These are phyloP conservation scores for Camelus bactrianus DNA, from an alignment of 2,113 vertebrate genomes.

Conservation along the genomic window DNA sequence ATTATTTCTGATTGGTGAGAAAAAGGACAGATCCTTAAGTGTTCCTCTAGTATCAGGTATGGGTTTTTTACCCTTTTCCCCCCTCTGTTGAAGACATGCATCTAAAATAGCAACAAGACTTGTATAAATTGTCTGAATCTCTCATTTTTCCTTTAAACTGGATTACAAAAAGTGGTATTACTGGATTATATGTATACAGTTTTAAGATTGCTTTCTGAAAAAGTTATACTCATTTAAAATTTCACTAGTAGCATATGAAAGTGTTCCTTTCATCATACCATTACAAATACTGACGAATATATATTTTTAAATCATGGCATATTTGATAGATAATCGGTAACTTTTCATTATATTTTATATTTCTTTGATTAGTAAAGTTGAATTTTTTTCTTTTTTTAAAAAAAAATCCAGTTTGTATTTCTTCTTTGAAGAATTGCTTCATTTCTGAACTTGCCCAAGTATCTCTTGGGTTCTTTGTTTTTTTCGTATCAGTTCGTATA, in stretches of 20 bases:
- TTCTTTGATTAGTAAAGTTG: conserved; percentile 42
- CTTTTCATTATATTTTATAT: conserved; percentile 32
- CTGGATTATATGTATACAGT: background rate
- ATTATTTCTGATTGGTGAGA: background rate
- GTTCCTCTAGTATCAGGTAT: background rate
- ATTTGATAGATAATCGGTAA: background rate
- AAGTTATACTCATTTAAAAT: background rate
- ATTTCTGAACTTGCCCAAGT: conserved; percentile 18
- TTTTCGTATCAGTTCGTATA: conserved; percentile 49
- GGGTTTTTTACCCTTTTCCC: background rate
- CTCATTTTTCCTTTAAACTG: conserved; percentile 19
- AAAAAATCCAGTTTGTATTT: background rate
- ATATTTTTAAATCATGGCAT: background rate
- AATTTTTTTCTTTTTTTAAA: background rate
- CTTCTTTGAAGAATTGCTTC: conserved; percentile 30
- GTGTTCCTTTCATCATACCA: background rate
- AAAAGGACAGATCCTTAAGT: conserved; percentile 10
- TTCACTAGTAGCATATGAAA: background rate
- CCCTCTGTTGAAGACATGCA: background rate
- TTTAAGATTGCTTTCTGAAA: conserved; percentile 55
- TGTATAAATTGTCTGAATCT: conserved; percentile 38
- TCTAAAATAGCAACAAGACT: background rate
- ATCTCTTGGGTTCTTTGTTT: conserved; percentile 10
- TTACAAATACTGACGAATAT: conserved; percentile 34
- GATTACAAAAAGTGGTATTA: conserved; percentile 29